Percentiles rank a stretch among this genome's conserved stretches.
Conservation (phyloP, 2,888 invertebrate genomes). For the Epinotia nisella region DNA sequence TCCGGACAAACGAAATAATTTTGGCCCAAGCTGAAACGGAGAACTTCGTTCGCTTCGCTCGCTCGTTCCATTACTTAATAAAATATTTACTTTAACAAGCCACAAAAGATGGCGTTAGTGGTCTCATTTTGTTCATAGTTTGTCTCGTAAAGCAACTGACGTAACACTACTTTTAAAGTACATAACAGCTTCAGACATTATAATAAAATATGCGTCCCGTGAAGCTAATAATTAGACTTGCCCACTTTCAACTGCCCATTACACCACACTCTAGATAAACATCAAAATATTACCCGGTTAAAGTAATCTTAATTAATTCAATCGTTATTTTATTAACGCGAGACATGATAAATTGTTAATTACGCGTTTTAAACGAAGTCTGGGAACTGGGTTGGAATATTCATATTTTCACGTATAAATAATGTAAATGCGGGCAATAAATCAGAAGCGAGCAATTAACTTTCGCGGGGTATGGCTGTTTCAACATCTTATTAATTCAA, state of each 20-base stretch:
- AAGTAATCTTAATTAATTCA: constrained; percentile 39
- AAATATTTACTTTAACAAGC: not conserved
- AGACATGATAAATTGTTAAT: constrained; percentile 46
- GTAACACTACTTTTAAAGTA: not conserved
- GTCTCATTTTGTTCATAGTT: not conserved
- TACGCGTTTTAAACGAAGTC: constrained; percentile 39
- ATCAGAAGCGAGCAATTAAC: constrained; percentile 49
- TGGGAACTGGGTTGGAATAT: constrained; percentile 44
- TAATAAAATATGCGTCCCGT: constrained; percentile 35
- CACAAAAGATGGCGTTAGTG: constrained; percentile 1
- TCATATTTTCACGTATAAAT: constrained; percentile 44
- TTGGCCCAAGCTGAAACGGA: too few relatives aligned
- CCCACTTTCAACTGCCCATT: constrained; percentile 27
- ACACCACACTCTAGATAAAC: constrained; percentile 33
- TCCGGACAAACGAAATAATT: too few relatives aligned
- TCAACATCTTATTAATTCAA: constrained; percentile 52
- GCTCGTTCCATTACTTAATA: not conserved
- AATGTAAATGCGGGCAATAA: constrained; percentile 48
- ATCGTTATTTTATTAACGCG: constrained; percentile 39
- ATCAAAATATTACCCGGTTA: constrained; percentile 36
- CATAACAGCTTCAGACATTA: constrained; percentile 25
- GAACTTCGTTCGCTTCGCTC: too few relatives aligned
- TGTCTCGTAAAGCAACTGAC: not conserved
- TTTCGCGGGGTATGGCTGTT: constrained; percentile 47
- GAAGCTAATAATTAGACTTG: constrained; percentile 33